Conservation (phyloP, 2,797 vertebrate genomes). For the Hippocampus kuda region DNA sequence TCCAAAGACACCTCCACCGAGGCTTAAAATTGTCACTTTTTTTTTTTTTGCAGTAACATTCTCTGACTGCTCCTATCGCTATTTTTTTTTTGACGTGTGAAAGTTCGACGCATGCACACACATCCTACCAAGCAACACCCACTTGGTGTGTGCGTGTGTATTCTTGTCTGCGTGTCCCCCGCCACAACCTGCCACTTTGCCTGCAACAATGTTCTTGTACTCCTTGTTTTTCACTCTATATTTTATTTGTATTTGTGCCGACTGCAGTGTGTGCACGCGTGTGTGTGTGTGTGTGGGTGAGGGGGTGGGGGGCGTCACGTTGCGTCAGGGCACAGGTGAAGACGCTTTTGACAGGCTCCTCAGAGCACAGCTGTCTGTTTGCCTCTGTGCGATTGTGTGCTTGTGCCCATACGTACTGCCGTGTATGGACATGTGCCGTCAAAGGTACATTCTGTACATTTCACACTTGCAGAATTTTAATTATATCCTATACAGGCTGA, state of each 20-base stretch:
- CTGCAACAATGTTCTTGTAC: not conserved
- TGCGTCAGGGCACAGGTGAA: not conserved
- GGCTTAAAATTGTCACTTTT: too few species aligned
- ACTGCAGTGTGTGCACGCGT: not conserved
- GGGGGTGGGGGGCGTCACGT: too few species aligned
- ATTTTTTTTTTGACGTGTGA: not conserved
- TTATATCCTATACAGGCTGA: slow-evolving; percentile 34
- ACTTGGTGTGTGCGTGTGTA: not conserved
- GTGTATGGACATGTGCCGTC: not conserved
- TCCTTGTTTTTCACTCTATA: not conserved
- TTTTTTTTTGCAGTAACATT: not conserved
- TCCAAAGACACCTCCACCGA: not conserved
- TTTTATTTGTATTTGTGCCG: not conserved
- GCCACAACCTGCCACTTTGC: slow-evolving; percentile 1
- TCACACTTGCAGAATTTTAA: slow-evolving; percentile 17
- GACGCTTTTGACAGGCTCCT: slow-evolving; percentile 1
- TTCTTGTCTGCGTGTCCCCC: not conserved
- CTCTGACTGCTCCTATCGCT: not conserved
- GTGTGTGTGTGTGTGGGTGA: not conserved
- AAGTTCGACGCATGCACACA: not conserved
- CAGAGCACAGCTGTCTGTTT: not conserved
- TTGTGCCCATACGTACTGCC: too few species aligned
- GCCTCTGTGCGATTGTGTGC: too few species aligned
- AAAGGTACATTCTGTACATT: not conserved
- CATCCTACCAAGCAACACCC: not conserved